A percentile compares a stretch with the other conserved stretches of the same genome.
Conservation (phyloP, 2,113 vertebrate genomes). For the Ursus arctos region DNA sequence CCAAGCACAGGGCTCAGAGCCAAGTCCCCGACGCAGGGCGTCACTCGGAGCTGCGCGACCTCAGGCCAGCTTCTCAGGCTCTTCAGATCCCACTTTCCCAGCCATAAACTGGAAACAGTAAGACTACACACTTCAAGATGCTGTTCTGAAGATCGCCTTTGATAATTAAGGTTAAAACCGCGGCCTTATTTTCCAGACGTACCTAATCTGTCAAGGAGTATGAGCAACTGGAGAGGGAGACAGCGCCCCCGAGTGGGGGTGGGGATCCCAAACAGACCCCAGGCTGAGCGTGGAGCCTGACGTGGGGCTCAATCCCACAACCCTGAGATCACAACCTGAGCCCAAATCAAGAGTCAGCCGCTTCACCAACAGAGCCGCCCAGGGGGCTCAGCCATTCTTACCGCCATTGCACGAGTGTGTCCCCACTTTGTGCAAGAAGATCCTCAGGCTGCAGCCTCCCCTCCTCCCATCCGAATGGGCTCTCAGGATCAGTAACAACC, state of each 20-base stretch:
- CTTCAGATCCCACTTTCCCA: neutral
- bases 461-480: neutral
- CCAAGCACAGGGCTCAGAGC: neutral
- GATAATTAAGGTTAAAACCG: neutral
- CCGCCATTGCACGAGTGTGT: neutral
- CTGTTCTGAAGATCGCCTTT: neutral
- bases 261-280: neutral
- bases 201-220: neutral
- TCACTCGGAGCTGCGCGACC: neutral
- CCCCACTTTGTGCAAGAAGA: too few species aligned
- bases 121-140: neutral
- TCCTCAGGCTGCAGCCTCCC: neutral
- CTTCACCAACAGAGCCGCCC: fast-evolving
- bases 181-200: neutral
- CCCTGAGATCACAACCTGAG: neutral
- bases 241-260: too few species aligned
- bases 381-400: neutral
- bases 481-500: too few species aligned
- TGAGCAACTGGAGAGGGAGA: neutral
- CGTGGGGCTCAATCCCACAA: neutral
- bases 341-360: neutral
- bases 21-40: neutral
- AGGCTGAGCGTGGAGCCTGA: neutral
- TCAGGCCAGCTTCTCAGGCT: neutral
- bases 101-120: neutral